A percentile compares a stretch with the other conserved stretches of the same genome.
phyloP scores from a whole-genome alignment of 2,797 vertebrate species.

The Sebastes variabilis region DNA sequence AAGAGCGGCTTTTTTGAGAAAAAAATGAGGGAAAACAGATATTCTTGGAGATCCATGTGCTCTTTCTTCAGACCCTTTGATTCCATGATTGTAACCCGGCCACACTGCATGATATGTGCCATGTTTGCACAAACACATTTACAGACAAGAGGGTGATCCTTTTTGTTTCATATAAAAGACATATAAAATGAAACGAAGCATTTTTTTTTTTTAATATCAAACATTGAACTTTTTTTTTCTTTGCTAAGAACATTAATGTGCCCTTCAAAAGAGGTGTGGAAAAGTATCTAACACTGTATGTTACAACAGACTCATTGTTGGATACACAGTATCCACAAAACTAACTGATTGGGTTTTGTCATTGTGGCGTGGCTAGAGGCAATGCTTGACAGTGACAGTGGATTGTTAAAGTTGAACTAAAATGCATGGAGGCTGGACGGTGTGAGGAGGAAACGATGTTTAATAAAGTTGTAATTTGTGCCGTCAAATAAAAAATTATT shows the following conservation, averaged over 20 bases:
- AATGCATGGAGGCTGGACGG: background rate
- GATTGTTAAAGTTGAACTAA: background rate
- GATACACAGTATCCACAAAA: slow-evolving; percentile 97
- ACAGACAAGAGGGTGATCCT: slow-evolving; percentile 39
- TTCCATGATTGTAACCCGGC: slow-evolving; percentile 42
- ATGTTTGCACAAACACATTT: slow-evolving; percentile 36
- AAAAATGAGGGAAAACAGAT: background rate
- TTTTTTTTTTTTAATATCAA: slow-evolving; percentile 92
- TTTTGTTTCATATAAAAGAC: slow-evolving; percentile 76
- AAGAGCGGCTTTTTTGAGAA: background rate
- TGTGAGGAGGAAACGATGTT: background rate
- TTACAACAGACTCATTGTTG: slow-evolving; percentile 84
- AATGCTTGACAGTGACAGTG: background rate
- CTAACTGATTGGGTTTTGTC: slow-evolving; percentile 83
- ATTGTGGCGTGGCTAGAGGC: slow-evolving; percentile 68
- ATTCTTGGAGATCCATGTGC: slow-evolving; percentile 22
- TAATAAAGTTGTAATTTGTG: background rate
- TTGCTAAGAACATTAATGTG: slow-evolving; percentile 88
- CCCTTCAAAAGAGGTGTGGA: slow-evolving; percentile 88
- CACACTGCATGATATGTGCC: slow-evolving; percentile 31
- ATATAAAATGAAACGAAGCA: slow-evolving; percentile 93
- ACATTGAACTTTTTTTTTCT: slow-evolving; percentile 85
- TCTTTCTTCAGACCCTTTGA: slow-evolving; percentile 39
- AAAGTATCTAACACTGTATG: slow-evolving; percentile 87
- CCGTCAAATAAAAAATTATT: background rate